Conservation (phyloP, 2,113 vertebrate species). For the Indicator maculatus region DNA sequence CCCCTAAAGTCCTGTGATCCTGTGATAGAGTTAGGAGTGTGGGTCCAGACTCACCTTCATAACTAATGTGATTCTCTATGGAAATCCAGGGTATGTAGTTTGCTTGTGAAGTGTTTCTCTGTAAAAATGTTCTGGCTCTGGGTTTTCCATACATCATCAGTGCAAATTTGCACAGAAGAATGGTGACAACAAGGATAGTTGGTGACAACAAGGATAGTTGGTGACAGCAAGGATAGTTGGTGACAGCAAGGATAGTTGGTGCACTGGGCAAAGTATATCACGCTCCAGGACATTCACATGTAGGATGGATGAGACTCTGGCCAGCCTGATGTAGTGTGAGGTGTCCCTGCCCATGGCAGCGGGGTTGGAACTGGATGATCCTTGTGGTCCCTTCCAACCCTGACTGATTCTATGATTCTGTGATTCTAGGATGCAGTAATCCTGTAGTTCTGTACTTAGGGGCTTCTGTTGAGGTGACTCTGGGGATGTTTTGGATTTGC, state of each 20-base stretch:
- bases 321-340: too few species aligned
- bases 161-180: background rate
- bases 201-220: too few species aligned
- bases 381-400: too few species aligned
- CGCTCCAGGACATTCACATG: background rate
- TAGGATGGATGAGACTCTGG: too few species aligned
- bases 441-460: background rate
- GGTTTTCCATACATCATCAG: background rate
- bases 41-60: background rate
- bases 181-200: too few species aligned
- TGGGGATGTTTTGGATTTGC: background rate
- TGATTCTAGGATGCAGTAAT: background rate
- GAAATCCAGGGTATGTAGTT: background rate
- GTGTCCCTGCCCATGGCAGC: too few species aligned
- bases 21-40: background rate
- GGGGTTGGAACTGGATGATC: too few species aligned
- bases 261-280: background rate
- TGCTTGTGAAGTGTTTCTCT: background rate
- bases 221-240: too few species aligned
- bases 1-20: too few species aligned
- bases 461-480: background rate
- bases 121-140: background rate
- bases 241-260: too few species aligned
- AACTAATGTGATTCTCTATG: background rate
- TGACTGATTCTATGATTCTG: too few species aligned